phyloP scores from a whole-genome alignment of 2,888 invertebrate species.

The Drepana falcataria region DNA sequence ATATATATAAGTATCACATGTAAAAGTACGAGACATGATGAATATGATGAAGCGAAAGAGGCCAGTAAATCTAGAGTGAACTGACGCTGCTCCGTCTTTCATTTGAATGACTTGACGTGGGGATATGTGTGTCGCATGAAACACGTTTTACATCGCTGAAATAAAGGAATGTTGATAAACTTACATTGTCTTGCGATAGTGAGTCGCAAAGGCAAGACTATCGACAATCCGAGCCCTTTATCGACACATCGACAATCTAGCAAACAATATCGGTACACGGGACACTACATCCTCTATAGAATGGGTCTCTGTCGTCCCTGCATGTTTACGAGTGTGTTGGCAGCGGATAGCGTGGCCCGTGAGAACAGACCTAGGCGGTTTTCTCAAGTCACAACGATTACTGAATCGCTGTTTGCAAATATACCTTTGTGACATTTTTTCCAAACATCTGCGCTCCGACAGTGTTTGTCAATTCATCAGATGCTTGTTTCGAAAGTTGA shows the following conservation, averaged over 20 bases:
- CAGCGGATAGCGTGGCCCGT: constrained; percentile 43
- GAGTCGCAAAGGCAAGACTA: not conserved
- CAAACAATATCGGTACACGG: constrained; percentile 1
- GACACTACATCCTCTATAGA: not conserved
- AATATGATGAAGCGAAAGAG: too few relatives aligned
- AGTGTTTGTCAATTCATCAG: constrained; percentile 5
- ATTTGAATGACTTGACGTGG: too few relatives aligned
- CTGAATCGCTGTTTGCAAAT: constrained; percentile 53
- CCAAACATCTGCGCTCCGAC: constrained; percentile 24
- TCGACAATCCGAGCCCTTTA: not conserved
- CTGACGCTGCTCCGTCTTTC: too few relatives aligned
- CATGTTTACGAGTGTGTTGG: constrained; percentile 24
- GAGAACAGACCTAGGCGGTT: constrained; percentile 50
- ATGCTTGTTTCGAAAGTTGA: not conserved
- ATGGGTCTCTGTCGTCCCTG: not conserved
- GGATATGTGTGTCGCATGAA: too few relatives aligned
- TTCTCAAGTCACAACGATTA: constrained; percentile 54
- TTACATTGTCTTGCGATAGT: not conserved
- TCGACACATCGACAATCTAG: constrained; percentile 1
- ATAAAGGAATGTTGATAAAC: too few relatives aligned
- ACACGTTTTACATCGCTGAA: too few relatives aligned
- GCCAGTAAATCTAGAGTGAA: too few relatives aligned
- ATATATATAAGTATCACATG: too few relatives aligned
- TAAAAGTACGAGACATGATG: too few relatives aligned
- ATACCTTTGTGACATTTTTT: constrained; percentile 40